A percentile compares a stretch with the other conserved stretches of the same genome.
phyloP scores from a whole-genome alignment of 2,888 invertebrate species.

The Julus scandinavius region DNA sequence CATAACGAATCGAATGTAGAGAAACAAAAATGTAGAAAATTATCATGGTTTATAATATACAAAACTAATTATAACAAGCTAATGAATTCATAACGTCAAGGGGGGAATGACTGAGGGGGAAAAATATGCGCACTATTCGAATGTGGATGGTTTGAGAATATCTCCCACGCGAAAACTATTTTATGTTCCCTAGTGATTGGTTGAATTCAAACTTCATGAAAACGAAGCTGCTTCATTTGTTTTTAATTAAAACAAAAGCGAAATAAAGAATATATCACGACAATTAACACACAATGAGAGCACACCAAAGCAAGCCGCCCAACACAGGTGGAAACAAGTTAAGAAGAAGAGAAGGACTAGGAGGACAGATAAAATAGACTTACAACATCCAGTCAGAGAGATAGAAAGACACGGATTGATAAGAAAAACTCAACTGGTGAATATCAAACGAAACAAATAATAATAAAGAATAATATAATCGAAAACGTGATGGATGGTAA shows the following conservation, averaged over 20 bases:
- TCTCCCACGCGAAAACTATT: background rate
- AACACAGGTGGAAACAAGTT: conserved; percentile 54
- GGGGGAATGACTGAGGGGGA: background rate
- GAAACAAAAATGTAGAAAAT: background rate
- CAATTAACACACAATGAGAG: conserved; percentile 55
- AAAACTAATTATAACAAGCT: background rate
- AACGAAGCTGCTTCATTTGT: conserved; percentile 24
- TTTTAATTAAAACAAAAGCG: conserved; percentile 30
- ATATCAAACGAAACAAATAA: conserved; percentile 6
- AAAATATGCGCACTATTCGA: background rate
- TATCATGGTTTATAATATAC: background rate
- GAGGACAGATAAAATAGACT: conserved; percentile 42
- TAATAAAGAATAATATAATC: background rate
- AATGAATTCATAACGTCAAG: background rate
- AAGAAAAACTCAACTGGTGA: background rate
- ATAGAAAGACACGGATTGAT: conserved; percentile 25
- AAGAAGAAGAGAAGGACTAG: conserved; percentile 45
- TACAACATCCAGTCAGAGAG: conserved; percentile 36
- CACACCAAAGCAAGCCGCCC: conserved; percentile 57
- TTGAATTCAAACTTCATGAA: background rate
- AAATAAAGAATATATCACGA: conserved; percentile 54
- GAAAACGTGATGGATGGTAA: background rate
- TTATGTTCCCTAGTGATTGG: background rate
- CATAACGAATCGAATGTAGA: background rate
- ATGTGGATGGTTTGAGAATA: background rate